These are phyloP conservation scores for Glossophaga mutica DNA, from an alignment of 2,797 vertebrate species.

Conservation along the genomic window DNA sequence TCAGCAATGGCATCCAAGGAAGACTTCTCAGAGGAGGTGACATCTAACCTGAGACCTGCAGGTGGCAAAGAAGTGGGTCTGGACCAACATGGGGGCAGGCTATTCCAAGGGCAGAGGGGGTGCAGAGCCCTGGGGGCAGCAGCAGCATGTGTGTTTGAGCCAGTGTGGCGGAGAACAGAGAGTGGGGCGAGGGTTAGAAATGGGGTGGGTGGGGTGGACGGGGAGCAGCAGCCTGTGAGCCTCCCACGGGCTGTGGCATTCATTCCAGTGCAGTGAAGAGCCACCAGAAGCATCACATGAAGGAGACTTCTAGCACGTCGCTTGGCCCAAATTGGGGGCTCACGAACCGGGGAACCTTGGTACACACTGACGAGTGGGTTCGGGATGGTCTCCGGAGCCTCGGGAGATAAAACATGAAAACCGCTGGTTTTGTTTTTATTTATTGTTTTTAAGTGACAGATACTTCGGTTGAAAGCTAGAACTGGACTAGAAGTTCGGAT, in stretches of 20 bases:
- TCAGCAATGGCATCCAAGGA: not conserved
- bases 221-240: not conserved
- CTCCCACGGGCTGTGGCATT: not conserved
- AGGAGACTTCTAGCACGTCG: not conserved
- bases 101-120: not conserved
- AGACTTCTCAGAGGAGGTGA: not conserved
- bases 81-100: not conserved
- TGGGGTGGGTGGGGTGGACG: accelerated
- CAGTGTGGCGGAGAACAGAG: not conserved
- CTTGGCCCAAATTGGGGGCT: not conserved
- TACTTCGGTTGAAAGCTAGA: not conserved
- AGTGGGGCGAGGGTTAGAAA: too few species aligned
- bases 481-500: not conserved
- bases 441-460: not conserved
- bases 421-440: not conserved
- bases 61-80: not conserved
- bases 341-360: not conserved
- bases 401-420: not conserved
- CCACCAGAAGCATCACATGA: too few species aligned
- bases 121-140: not conserved
- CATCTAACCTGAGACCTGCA: not conserved
- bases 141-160: not conserved
- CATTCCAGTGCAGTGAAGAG: not conserved
- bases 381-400: not conserved
- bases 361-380: not conserved